A percentile compares a stretch with the other conserved stretches of the same genome.
Evolutionary conservation across 2,797 vertebrate species (phyloP).

Genomic region (Limnodromus scolopaceus): DNA sequence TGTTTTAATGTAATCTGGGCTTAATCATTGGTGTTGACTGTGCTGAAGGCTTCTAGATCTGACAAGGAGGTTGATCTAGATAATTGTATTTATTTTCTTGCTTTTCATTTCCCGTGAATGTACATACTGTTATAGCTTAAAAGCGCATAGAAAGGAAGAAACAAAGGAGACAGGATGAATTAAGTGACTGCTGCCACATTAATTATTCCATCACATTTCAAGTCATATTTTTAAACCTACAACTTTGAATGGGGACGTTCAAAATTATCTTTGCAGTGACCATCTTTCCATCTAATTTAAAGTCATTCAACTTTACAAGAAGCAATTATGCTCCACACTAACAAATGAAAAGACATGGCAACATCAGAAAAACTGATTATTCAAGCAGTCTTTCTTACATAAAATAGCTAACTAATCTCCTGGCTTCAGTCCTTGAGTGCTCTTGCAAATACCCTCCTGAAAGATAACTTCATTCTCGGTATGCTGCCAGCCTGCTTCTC

Average conservation of each 20-base stretch:
- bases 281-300: slow-evolving; percentile 53
- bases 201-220: slow-evolving; percentile 30
- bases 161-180: not conserved
- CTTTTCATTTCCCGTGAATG: not conserved
- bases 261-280: slow-evolving; percentile 9
- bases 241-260: slow-evolving; percentile 6
- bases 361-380: slow-evolving; percentile 61
- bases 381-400: slow-evolving; percentile 15
- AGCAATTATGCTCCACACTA: slow-evolving; percentile 30
- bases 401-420: slow-evolving; percentile 33
- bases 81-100: slow-evolving; percentile 1
- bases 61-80: not conserved
- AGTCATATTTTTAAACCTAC: slow-evolving; percentile 19
- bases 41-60: not conserved
- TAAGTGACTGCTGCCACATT: slow-evolving; percentile 20
- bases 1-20: not conserved
- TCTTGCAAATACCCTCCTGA: not conserved
- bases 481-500: not conserved
- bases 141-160: not conserved
- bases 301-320: slow-evolving; percentile 52
- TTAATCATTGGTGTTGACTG: not conserved
- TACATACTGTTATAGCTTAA: not conserved
- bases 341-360: slow-evolving; percentile 43
- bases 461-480: not conserved
- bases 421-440: not conserved